A percentile compares a stretch with the other conserved stretches of the same genome.
Conservation (phyloP, 2,888 invertebrate species). For the Tenthredo notha region DNA sequence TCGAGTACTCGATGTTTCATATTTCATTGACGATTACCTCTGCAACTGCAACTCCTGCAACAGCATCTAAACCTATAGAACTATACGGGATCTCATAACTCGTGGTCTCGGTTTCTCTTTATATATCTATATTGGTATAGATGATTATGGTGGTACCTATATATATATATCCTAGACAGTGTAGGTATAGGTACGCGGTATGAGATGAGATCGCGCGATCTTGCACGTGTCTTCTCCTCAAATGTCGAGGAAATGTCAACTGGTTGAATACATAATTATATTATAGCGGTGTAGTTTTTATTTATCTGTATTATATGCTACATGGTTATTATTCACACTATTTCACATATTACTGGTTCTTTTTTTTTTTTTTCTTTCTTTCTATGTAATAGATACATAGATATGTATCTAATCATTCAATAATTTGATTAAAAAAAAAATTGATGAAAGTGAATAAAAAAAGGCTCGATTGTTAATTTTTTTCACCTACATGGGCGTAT, state of each 20-base stretch:
- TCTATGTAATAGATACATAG: neutral
- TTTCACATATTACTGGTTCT: neutral
- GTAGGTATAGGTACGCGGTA: neutral
- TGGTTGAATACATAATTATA: slow-evolving; percentile 5
- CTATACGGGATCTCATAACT: neutral
- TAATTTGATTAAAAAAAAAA: neutral
- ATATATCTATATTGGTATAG: neutral
- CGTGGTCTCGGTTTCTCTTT: neutral
- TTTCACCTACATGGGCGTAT: neutral
- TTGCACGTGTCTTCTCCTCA: slow-evolving; percentile 14
- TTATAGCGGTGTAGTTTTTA: slow-evolving; percentile 4
- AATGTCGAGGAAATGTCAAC: slow-evolving; percentile 45
- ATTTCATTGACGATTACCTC: slow-evolving; percentile 1
- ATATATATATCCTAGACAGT: neutral
- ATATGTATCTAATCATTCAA: neutral
- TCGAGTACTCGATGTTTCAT: neutral
- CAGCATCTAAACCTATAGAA: neutral
- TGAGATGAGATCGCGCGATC: slow-evolving; percentile 12
- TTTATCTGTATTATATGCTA: neutral
- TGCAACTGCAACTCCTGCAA: neutral
- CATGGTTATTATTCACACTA: neutral
- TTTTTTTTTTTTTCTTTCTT: neutral
- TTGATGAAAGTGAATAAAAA: neutral
- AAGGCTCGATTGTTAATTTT: neutral
- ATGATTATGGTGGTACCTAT: neutral